Percentiles rank a stretch among this genome's conserved stretches.
These are phyloP conservation scores for Nymphalis io DNA, from an alignment of 1,140 invertebrate genomes.

Conservation along the genomic window DNA sequence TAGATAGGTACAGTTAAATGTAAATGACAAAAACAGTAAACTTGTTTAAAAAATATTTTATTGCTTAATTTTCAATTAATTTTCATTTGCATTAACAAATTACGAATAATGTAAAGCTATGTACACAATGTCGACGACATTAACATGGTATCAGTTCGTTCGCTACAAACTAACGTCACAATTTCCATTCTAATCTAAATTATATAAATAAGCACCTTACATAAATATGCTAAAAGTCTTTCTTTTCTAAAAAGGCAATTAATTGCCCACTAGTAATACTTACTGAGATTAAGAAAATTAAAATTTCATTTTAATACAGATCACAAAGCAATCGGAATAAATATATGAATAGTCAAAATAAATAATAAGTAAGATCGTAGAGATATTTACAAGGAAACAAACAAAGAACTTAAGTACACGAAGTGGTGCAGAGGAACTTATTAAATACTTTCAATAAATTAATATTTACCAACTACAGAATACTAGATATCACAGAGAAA, in stretches of 20 bases:
- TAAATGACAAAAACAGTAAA: not conserved
- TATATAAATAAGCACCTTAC: conserved; percentile 70
- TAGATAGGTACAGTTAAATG: not conserved
- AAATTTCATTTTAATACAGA: conserved; percentile 51
- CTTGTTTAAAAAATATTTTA: conserved; percentile 19
- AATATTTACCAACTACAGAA: conserved; percentile 72
- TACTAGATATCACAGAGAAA: conserved; percentile 80
- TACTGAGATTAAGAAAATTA: conserved; percentile 53
- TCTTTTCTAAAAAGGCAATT: conserved; percentile 64
- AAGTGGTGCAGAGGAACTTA: conserved; percentile 65
- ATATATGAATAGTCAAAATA: conserved; percentile 41
- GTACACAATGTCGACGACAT: conserved; percentile 58
- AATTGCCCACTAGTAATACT: conserved; percentile 66
- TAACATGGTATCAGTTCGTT: conserved; percentile 70
- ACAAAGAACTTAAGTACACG: conserved; percentile 40
- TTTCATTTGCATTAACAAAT: conserved; percentile 47
- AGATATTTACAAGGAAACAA: conserved; percentile 41
- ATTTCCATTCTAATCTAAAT: conserved; percentile 52
- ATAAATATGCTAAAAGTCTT: conserved; percentile 69
- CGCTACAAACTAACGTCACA: conserved; percentile 62
- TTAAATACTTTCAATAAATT: conserved; percentile 73
- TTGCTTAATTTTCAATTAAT: conserved; percentile 42
- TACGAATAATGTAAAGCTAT: conserved; percentile 48
- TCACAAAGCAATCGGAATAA: conserved; percentile 47
- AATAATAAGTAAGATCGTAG: conserved; percentile 47